Percentiles rank a stretch among this genome's conserved stretches.
These are phyloP conservation scores for Coryphaenoides rupestris DNA, from an alignment of 2,113 vertebrate genomes.

Conservation along the genomic window DNA sequence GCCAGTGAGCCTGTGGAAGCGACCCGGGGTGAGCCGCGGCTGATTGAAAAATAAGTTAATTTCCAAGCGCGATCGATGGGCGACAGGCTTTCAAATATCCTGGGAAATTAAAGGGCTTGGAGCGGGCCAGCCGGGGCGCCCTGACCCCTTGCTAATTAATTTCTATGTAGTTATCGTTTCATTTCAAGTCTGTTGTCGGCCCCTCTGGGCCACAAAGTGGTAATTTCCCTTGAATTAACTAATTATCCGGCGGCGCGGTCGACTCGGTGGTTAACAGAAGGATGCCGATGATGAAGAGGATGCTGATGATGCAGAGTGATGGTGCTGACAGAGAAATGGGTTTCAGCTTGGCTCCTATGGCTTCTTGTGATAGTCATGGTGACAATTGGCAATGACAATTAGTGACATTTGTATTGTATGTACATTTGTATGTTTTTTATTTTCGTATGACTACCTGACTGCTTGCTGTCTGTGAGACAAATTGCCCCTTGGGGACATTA, in stretches of 20 bases:
- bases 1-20: conserved; percentile 58
- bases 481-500: too few species aligned
- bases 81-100: conserved; percentile 96
- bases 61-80: conserved; percentile 95
- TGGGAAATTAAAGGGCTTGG: conserved; percentile 93
- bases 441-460: too few species aligned
- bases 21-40: conserved; percentile 84
- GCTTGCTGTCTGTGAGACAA: too few species aligned
- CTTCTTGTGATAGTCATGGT: too few species aligned
- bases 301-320: conserved; percentile 44
- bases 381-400: too few species aligned
- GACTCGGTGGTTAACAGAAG: conserved; percentile 88
- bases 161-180: conserved; percentile 80
- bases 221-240: conserved; percentile 88
- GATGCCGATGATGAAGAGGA: conserved; percentile 32
- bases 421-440: too few species aligned
- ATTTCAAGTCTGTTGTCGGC: conserved; percentile 53
- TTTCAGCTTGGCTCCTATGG: too few species aligned
- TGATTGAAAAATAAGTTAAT: conserved; percentile 99
- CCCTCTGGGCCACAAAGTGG: conserved; percentile 59
- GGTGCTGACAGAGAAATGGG: too few species aligned
- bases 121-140: conserved; percentile 39
- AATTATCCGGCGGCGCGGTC: conserved; percentile 82
- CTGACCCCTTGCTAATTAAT: conserved; percentile 94
- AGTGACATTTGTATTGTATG: too few species aligned